These are phyloP conservation scores for Agrotis segetum DNA, from an alignment of 2,888 invertebrate genomes.

Conservation along the genomic window DNA sequence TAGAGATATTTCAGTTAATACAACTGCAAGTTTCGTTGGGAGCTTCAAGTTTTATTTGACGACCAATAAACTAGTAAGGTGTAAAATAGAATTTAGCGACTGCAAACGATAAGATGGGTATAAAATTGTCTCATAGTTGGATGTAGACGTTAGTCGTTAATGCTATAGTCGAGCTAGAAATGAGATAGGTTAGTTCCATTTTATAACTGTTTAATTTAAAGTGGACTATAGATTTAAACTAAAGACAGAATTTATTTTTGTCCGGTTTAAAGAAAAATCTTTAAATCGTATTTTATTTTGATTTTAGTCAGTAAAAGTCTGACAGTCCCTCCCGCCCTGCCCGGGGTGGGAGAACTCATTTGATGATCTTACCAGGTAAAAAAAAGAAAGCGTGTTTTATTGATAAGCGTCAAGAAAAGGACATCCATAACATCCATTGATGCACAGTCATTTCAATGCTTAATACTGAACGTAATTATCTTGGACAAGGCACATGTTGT, in stretches of 20 bases:
- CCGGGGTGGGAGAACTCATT: no score
- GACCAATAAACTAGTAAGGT: conserved; percentile 22
- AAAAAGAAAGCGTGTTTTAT: no score
- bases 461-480: background rate
- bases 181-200: background rate
- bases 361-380: no score
- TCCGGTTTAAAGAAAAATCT: no score
- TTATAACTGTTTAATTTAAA: background rate
- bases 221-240: no score
- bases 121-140: conserved; percentile 15
- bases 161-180: background rate
- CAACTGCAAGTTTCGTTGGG: background rate
- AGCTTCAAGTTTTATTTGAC: conserved; percentile 25
- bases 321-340: no score
- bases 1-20: conserved; percentile 5
- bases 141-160: conserved; percentile 12
- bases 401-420: background rate
- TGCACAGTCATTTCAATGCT: background rate
- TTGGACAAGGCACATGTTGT: background rate
- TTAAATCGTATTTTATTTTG: no score
- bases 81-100: conserved; percentile 30
- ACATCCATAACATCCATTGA: conserved; percentile 4
- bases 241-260: no score
- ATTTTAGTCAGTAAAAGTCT: no score
- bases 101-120: conserved; percentile 22